Evolutionary conservation across 1,140 invertebrate genomes (phyloP), one percentile per base, ranked within the genome.

Genomic region (Phenacoccus solenopsis): DNA sequence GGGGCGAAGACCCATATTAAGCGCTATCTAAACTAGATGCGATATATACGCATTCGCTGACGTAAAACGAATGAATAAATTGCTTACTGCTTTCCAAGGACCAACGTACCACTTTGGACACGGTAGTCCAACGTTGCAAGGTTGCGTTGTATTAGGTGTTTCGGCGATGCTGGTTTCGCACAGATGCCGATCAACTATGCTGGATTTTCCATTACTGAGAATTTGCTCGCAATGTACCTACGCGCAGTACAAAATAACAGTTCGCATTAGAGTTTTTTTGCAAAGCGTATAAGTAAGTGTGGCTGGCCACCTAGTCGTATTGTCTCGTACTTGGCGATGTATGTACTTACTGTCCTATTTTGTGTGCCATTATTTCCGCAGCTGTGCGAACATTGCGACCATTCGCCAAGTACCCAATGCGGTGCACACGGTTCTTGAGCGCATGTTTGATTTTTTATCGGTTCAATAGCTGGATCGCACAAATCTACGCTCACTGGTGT

Each of bases 91-190:
- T 78, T 87, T 87, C 93, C 93, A 96, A 5, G 89, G 88, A 70
- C 88, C 91, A 25, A 86, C 80, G 73, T 90, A 87, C 88, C 91
- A 96, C 25, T 84, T 82, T 0, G 93, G 91, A 78, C 94, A 97
- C 22, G 85, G 81, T 25, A 85, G 80, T 13, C 87, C 84, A 70
- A 84, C 81, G 76, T 93, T 92, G 77, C 94, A 96, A 70, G 84
- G 80, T 76, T 89, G 85, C 35, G 83, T 82, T 13, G 84, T 83
- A 1, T 82, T 77, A 0, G 90, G 90, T 76, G 90, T 90, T 0
- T 86, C 82, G 10, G 87, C 88, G 1, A 84, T 77, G 2, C 80
- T 77, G 56, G 86, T 79, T 12, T 85, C 78, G 77, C 94, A 96
- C 69, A 87, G 83, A 1, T 83, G 78, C 72, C 94, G 91, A 24